Percentiles rank a stretch among this genome's conserved stretches.
These are phyloP conservation scores for Nyctereutes procyonoides DNA, from an alignment of 2,113 vertebrate genomes.

Conservation along the genomic window DNA sequence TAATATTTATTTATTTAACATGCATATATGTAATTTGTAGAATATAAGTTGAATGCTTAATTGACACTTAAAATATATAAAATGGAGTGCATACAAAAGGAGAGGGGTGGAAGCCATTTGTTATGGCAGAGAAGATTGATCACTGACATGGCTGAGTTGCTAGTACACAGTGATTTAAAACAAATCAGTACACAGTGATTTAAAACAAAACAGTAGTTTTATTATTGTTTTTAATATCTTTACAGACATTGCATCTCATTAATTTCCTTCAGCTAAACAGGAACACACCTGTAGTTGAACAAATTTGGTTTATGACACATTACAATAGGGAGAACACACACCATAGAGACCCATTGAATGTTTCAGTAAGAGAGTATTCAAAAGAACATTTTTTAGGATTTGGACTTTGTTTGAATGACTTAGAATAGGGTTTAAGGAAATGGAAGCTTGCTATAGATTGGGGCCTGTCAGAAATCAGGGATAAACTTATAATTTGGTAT, in stretches of 20 bases:
- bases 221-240: conserved; percentile 54
- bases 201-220: neutral
- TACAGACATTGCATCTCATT: neutral
- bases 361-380: neutral
- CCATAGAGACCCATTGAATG: neutral
- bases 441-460: neutral
- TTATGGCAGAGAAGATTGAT: conserved; percentile 1
- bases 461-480: neutral
- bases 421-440: neutral
- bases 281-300: neutral
- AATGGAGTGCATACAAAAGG: neutral
- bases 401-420: neutral
- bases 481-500: neutral
- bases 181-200: neutral
- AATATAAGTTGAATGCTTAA: neutral
- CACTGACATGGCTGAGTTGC: neutral
- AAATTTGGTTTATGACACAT: neutral
- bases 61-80: conserved; percentile 4
- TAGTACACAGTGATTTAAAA: conserved; percentile 30
- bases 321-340: neutral
- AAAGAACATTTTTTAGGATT: conserved; percentile 2
- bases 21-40: neutral
- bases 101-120: neutral
- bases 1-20: too few species aligned
- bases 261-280: conserved; percentile 26